phyloP scores from a whole-genome alignment of 1,140 invertebrate species.

The Temnothorax curvispinosus region DNA sequence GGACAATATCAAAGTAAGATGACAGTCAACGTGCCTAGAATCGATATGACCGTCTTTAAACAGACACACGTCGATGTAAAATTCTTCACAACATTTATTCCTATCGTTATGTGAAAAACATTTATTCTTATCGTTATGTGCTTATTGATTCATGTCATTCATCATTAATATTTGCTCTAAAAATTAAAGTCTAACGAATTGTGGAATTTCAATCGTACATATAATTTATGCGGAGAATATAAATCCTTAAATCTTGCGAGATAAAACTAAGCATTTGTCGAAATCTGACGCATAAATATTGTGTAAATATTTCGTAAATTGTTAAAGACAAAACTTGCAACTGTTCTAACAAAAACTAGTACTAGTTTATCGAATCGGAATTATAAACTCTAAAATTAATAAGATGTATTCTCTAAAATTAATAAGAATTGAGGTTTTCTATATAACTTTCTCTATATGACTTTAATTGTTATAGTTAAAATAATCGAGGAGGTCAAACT shows the following conservation, averaged over 20 bases:
- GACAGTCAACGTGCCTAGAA: neutral
- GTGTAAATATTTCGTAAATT: slow-evolving; percentile 6
- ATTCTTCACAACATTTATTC: neutral
- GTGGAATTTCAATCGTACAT: slow-evolving; percentile 10
- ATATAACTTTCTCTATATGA: neutral
- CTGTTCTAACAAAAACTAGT: neutral
- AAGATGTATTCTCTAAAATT: neutral
- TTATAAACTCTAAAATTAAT: neutral
- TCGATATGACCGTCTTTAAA: slow-evolving; percentile 6
- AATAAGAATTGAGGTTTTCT: neutral
- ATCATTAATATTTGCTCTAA: slow-evolving; percentile 10
- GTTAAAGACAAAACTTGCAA: neutral
- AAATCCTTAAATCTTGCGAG: slow-evolving; percentile 15
- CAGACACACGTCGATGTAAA: neutral
- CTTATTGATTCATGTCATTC: neutral
- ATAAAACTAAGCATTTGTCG: slow-evolving; percentile 7
- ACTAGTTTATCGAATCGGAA: neutral
- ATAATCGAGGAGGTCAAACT: neutral
- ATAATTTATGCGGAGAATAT: neutral
- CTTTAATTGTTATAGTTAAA: neutral
- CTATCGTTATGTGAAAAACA: neutral
- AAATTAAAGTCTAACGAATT: slow-evolving; percentile 12
- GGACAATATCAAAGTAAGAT: neutral
- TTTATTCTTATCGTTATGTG: neutral
- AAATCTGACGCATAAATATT: neutral